Evolutionary conservation across 2,888 invertebrate species (phyloP).

Genomic region (Drosophila rubida): DNA sequence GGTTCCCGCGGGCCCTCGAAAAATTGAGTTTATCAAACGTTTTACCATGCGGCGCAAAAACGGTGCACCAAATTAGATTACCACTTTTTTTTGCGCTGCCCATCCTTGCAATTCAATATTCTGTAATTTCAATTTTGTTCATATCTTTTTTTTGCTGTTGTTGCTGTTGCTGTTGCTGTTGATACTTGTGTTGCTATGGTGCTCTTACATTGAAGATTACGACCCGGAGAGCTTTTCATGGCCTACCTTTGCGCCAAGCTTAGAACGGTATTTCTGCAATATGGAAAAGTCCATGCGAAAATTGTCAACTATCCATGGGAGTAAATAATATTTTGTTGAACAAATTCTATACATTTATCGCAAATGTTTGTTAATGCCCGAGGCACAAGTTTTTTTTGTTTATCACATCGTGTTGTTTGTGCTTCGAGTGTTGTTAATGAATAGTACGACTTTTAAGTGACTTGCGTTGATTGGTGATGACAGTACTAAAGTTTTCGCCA

Average conservation of each 20-base stretch:
- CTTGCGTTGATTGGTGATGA: slow-evolving; percentile 6
- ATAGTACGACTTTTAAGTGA: background rate
- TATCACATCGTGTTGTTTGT: background rate
- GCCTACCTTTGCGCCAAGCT: background rate
- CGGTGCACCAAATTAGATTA: slow-evolving; percentile 56
- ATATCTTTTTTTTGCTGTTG: background rate
- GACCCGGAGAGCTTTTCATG: background rate
- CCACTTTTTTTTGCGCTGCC: background rate
- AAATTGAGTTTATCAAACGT: slow-evolving; percentile 54
- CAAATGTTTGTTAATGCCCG: background rate
- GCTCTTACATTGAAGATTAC: background rate
- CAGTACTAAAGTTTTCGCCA: background rate
- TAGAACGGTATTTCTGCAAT: background rate
- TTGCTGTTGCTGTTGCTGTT: no score
- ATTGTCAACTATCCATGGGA: no score
- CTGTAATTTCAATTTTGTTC: background rate
- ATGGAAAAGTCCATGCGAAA: background rate
- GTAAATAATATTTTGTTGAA: no score
- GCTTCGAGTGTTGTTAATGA: background rate
- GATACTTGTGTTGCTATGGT: background rate
- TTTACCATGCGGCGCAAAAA: slow-evolving; percentile 32
- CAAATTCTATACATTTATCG: background rate
- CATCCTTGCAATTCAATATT: slow-evolving; percentile 7
- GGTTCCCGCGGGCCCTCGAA: slow-evolving; percentile 25
- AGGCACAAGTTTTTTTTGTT: background rate